Percentiles rank a stretch among this genome's conserved stretches.
Conservation (phyloP, 2,888 invertebrate species). For the Euzophera pinguis region DNA sequence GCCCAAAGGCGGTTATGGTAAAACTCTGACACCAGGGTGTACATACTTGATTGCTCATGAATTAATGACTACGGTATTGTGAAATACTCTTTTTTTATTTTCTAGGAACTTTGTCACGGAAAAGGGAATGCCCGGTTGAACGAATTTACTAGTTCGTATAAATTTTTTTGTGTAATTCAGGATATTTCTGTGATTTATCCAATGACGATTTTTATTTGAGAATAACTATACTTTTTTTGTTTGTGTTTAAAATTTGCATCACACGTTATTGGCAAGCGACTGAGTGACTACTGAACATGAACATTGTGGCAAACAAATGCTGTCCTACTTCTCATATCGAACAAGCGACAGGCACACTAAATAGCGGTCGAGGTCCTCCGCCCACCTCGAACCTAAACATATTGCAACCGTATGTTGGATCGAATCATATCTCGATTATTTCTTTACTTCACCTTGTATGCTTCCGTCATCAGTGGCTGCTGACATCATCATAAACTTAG, state of each 20-base stretch:
- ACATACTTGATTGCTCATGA: no score
- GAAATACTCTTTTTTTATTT: no score
- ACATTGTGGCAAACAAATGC: conserved; percentile 9
- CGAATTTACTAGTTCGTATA: no score
- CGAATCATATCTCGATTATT: conserved; percentile 34
- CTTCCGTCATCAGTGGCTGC: conserved; percentile 42
- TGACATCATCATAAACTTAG: conserved; percentile 51
- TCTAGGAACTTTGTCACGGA: no score
- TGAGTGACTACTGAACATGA: conserved; percentile 15
- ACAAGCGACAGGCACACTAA: conserved; percentile 44
- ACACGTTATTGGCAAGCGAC: neutral
- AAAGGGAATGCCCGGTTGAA: no score
- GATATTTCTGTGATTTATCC: no score
- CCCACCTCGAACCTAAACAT: conserved; percentile 38
- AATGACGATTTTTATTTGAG: no score
- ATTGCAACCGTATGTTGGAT: conserved; percentile 25
- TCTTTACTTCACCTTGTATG: conserved; percentile 36
- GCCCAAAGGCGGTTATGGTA: no score
- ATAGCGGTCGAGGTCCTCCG: conserved; percentile 67
- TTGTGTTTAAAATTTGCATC: neutral
- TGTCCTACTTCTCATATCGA: conserved; percentile 26
- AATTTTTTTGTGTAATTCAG: no score
- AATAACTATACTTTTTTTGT: no score
- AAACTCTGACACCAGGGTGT: no score
- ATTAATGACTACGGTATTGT: no score